Base-by-base conservation (phyloP, 2,113 vertebrate genomes). In the Phyllopteryx taeniolatus region DNA sequence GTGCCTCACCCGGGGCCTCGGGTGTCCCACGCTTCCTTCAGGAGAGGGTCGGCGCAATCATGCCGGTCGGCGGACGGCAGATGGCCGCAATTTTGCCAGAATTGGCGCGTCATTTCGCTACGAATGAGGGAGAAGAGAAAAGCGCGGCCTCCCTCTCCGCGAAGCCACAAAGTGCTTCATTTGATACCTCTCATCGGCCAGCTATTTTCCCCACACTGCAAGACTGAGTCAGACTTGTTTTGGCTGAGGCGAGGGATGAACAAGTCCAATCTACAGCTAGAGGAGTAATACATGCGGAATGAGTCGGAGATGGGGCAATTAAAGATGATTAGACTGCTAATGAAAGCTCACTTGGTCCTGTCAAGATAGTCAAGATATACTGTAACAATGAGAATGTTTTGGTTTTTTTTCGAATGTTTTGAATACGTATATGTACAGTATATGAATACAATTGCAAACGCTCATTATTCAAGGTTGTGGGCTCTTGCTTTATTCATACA, bases 21-120 rank as follows among this genome's bases (percentile, higher is more conserved):
- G 73, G 20, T 79, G 6, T 70, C 64, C 75, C 77, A 15, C 47
- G 43, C 44, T 5, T 20, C 61, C 35, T 63, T 9, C 33, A 13
- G 60, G 31, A 62, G 43, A n/a, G n/a, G 33, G 43, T 14, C 78
- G 73, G 57, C 12, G 27, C 57, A 33, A 60, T 66, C 63, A 15
- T 15, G 20, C 69, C 86, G 77, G 85, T 82, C 31, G 76, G 78
- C 65, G 73, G 76, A 85, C 85, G 85, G 81, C 79, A 87, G 82
- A 87, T 80, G 75, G 87, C 79, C 83, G 85, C 86, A 88, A 91
- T 90, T 91, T 39, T 89, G 84, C 71, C 77, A 77, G 84, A 85
- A 89, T 90, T 87, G 77, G 69, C 73, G 69, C 73, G 88, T 90
- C 86, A 88, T 90, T 88, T 75, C 46, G 77, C 85, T 84, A 89